Conservation (phyloP, 1,140 invertebrate genomes). For the Trissolcus basalis region DNA sequence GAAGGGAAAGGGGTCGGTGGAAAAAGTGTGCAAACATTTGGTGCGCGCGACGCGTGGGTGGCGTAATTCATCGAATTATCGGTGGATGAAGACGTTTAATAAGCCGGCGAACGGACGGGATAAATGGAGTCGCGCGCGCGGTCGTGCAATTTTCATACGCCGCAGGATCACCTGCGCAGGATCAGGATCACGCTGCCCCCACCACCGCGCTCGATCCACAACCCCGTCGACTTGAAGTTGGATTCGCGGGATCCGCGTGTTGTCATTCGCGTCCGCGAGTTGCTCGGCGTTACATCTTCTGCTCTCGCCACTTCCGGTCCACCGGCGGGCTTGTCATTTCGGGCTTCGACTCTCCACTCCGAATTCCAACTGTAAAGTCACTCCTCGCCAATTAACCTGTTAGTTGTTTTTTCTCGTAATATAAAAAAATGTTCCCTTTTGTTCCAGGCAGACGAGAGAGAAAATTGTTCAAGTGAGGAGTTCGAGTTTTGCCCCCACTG, state of each 20-base stretch:
- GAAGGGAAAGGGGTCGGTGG: too few species aligned
- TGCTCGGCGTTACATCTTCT: conserved; percentile 43
- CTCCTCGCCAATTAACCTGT: neutral
- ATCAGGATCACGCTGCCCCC: conserved; percentile 49
- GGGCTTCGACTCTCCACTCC: conserved; percentile 41
- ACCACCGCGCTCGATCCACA: conserved; percentile 34
- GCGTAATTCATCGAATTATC: conserved; percentile 47
- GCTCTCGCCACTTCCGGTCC: conserved; percentile 24
- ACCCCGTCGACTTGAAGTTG: conserved; percentile 49
- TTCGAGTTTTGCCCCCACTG: too few species aligned
- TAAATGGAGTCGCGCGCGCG: conserved; percentile 33
- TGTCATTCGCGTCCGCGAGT: conserved; percentile 70
- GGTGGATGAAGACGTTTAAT: conserved; percentile 49
- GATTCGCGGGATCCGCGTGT: conserved; percentile 47
- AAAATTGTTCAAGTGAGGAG: too few species aligned
- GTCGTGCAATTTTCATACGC: conserved; percentile 47
- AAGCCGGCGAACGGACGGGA: conserved; percentile 32
- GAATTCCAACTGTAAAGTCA: neutral
- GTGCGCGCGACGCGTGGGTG: conserved; percentile 7
- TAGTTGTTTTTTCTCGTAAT: too few species aligned
- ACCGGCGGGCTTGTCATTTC: too few species aligned
- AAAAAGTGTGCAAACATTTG: too few species aligned
- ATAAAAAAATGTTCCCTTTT: neutral
- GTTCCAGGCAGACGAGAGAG: neutral
- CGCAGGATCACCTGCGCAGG: conserved; percentile 62